Conservation (phyloP, 2,888 invertebrate genomes). For the Rutpela maculata region DNA sequence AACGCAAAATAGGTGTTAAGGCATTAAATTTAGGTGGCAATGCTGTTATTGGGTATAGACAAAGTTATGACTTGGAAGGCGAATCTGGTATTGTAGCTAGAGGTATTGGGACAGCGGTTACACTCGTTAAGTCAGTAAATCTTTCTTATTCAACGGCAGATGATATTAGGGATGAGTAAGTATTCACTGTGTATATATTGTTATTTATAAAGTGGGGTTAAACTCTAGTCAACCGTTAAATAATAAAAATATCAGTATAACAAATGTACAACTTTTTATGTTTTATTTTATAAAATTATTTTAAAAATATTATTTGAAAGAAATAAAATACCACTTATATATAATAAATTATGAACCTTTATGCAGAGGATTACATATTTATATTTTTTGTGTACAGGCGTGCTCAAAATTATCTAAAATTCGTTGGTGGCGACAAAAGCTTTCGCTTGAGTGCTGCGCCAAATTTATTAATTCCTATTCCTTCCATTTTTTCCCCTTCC, state of each 20-base stretch:
- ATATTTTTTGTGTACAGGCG: slow-evolving; percentile 65
- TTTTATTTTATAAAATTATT: too few relatives aligned
- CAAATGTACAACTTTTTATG: too few relatives aligned
- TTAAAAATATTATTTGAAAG: background rate
- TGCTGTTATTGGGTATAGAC: slow-evolving; percentile 95
- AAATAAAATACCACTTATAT: background rate
- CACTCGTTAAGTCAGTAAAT: slow-evolving; percentile 79
- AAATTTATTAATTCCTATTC: slow-evolving; percentile 49
- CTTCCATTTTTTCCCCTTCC: slow-evolving; percentile 39
- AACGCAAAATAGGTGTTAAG: slow-evolving; percentile 94
- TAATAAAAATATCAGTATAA: too few relatives aligned
- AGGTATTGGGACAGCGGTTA: slow-evolving; percentile 93
- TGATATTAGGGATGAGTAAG: slow-evolving; percentile 40
- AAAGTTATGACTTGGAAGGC: slow-evolving; percentile 97
- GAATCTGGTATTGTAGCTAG: slow-evolving; percentile 97
- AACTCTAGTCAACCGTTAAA: too few relatives aligned
- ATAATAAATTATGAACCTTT: background rate
- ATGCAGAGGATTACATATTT: background rate
- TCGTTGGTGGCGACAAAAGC: slow-evolving; percentile 71
- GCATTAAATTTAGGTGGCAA: slow-evolving; percentile 95
- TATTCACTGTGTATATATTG: background rate
- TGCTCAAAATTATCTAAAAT: slow-evolving; percentile 71
- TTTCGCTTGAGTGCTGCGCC: slow-evolving; percentile 68
- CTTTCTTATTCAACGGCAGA: slow-evolving; percentile 53
- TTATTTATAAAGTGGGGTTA: background rate